phyloP scores from a whole-genome alignment of 2,797 vertebrate genomes.

The Heteromormyrus szaboi region DNA sequence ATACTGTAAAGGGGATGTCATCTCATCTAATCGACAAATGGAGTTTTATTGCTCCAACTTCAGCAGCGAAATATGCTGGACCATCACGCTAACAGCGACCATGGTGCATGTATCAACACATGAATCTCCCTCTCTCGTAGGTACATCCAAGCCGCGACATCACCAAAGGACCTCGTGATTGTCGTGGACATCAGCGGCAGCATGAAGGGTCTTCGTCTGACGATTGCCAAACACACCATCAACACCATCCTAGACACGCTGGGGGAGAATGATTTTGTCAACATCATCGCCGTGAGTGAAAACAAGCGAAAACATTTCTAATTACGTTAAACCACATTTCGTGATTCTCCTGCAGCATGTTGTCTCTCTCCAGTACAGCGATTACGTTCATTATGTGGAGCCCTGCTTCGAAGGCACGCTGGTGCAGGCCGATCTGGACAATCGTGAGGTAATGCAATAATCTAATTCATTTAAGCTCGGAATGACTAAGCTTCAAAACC shows the following conservation, averaged over 20 bases:
- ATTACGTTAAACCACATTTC: not conserved
- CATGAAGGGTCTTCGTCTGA: conserved; percentile 88
- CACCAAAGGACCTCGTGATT: conserved; percentile 90
- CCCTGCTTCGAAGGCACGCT: conserved; percentile 91
- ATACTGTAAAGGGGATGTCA: not conserved
- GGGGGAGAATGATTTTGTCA: conserved; percentile 94
- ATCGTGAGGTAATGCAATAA: conserved; percentile 78
- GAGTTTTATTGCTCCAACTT: not conserved
- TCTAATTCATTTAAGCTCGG: conserved; percentile 31
- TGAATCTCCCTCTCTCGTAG: conserved; percentile 44
- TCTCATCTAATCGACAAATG: not conserved
- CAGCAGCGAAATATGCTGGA: not conserved
- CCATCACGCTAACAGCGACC: not conserved
- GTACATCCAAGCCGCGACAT: conserved; percentile 94
- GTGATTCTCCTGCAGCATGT: not conserved
- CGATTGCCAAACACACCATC: conserved; percentile 91
- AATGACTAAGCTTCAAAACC: conserved; percentile 23
- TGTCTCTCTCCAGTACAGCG: conserved; percentile 74
- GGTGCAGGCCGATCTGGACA: conserved; percentile 93
- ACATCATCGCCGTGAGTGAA: conserved; percentile 79
- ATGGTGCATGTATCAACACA: not conserved
- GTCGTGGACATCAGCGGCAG: conserved; percentile 88
- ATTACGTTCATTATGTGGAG: conserved; percentile 87
- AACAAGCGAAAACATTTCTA: not conserved
- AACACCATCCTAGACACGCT: conserved; percentile 85